A percentile compares a stretch with the other conserved stretches of the same genome.
Conservation (phyloP, 2,888 invertebrate genomes). For the Napeogenes sylphis region DNA sequence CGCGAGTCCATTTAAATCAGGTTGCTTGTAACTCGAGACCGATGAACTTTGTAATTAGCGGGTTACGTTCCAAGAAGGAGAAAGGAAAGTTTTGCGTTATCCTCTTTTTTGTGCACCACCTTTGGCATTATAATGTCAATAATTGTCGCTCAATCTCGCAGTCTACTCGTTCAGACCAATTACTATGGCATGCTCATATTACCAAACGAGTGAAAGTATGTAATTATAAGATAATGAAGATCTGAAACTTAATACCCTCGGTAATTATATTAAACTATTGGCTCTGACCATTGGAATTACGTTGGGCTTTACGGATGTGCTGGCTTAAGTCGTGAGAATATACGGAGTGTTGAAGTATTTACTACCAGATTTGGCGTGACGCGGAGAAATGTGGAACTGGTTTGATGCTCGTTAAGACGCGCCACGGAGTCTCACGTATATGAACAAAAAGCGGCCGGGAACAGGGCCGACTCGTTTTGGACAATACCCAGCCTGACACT, state of each 20-base stretch:
- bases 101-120: conserved; percentile 49
- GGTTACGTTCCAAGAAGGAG: conserved; percentile 54
- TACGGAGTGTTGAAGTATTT: conserved; percentile 56
- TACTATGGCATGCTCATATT: conserved; percentile 50
- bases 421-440: conserved; percentile 69
- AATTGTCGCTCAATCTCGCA: conserved; percentile 52
- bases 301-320: conserved; percentile 7
- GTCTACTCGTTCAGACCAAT: conserved; percentile 55
- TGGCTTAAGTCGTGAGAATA: conserved; percentile 47
- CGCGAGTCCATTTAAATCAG: conserved; percentile 36
- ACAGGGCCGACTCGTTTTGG: conserved; percentile 61
- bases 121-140: conserved; percentile 59
- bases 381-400: conserved; percentile 66
- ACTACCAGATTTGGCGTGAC: conserved; percentile 67
- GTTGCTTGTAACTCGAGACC: conserved; percentile 47
- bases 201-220: conserved; percentile 61
- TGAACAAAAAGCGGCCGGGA: conserved; percentile 63
- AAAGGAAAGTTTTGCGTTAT: conserved; percentile 59
- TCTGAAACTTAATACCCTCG: conserved; percentile 18
- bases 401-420: conserved; percentile 69
- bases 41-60: conserved; percentile 58
- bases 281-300: neutral
- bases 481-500: conserved; percentile 66
- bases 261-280: conserved; percentile 20
- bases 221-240: conserved; percentile 43